A percentile compares a stretch with the other conserved stretches of the same genome.
Conservation (phyloP, 2,113 vertebrate genomes). For the Arizona elegans region DNA sequence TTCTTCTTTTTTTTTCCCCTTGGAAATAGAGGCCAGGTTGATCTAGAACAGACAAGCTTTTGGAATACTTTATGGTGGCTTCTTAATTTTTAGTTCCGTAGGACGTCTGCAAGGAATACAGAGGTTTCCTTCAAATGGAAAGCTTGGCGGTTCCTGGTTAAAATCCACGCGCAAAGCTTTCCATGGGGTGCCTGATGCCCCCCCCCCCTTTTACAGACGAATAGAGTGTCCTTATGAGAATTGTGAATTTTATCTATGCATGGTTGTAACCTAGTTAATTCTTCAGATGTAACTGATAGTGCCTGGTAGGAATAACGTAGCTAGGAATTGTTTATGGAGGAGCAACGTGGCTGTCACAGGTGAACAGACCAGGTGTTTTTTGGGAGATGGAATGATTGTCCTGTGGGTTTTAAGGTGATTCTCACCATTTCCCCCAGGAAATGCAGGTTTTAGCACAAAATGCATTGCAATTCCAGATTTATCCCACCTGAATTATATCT, state of each 20-base stretch:
- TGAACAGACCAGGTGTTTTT: constrained; percentile 12
- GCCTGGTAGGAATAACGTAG: constrained; percentile 66
- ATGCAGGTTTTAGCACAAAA: neutral
- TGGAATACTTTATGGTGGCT: constrained; percentile 22
- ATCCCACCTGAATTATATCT: neutral
- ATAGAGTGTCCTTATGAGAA: constrained; percentile 55
- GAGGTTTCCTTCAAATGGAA: constrained; percentile 45
- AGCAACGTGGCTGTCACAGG: constrained; percentile 28
- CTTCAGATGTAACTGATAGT: constrained; percentile 59
- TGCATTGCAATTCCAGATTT: neutral
- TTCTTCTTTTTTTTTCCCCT: no score
- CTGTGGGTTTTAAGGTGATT: no score
- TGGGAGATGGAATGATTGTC: neutral
- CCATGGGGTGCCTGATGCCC: constrained; percentile 22
- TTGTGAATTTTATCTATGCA: constrained; percentile 67
- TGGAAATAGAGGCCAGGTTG: neutral
- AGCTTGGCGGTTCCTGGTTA: constrained; percentile 57
- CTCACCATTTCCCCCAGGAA: no score
- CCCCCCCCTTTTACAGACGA: constrained; percentile 27
- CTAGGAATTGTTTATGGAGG: constrained; percentile 49
- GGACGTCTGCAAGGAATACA: constrained; percentile 43
- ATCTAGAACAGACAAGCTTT: constrained; percentile 39
- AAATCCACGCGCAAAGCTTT: constrained; percentile 52
- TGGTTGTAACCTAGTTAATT: constrained; percentile 65
- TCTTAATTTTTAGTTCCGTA: constrained; percentile 41